Evolutionary conservation across 2,888 invertebrate genomes (phyloP), one percentile per base, ranked within the genome.

Genomic region (Xanthorhoe spadicearia): DNA sequence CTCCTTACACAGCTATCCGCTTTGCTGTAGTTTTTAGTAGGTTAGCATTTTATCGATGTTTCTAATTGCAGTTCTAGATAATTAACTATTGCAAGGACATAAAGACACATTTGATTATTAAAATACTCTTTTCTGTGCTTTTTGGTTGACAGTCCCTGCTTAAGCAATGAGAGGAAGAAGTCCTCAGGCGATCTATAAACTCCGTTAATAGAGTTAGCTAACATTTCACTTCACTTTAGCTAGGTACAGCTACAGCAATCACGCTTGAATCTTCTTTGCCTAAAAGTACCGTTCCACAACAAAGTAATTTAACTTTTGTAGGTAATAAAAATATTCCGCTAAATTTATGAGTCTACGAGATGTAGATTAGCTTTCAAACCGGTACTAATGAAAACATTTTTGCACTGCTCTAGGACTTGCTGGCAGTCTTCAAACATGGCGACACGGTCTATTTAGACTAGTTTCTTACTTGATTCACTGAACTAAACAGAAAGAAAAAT

Each of bases 1-100:
- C 72, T 72, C 68, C 64, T 69, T 74, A 50, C 54, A 61, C 7
- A 10, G 32, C 54, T 48, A 62, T 55, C 52, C 23, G 58, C 19
- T 53, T 50, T 50, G 62, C 63, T 60, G 53, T 58, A 61, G 50
- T 8, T 61, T 69, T 63, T 65, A 43, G 59, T 74, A 66, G 70
- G 74, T 69, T 69, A 74, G 66, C 62, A 51, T 68, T 66, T 70
- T 63, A 71, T 68, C 51, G 54, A 51, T 23, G 61, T 55, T 63
- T 68, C 58, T 59, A 57, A 68, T 32, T 67, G 65, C 51, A 57
- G 64, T 62, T 60, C 56, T 53, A 58, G 48, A 66, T 50, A 19
- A 50, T 28, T 28, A 28, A 23, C 28, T 28, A 28, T n/a, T 52
- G 28, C 13, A 43, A 43, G 38, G 13, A 43, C 38, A 43, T 13